These are phyloP conservation scores for Agrotis clavis DNA, from an alignment of 2,888 invertebrate genomes.

Conservation along the genomic window DNA sequence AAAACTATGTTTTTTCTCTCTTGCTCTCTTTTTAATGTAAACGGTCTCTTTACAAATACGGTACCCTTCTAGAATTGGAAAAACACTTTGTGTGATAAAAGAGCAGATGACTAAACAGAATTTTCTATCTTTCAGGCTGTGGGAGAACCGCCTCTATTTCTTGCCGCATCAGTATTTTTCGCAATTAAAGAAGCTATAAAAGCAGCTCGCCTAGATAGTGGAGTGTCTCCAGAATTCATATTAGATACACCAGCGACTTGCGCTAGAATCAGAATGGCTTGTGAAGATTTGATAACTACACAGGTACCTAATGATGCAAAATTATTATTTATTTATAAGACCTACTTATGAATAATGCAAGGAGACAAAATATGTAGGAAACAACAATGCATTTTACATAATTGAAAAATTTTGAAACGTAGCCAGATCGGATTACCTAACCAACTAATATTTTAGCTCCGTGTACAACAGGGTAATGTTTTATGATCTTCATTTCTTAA, in stretches of 20 bases:
- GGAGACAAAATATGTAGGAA: background rate
- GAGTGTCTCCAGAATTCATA: constrained; percentile 90
- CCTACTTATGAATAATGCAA: constrained; percentile 5
- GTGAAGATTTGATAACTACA: constrained; percentile 95
- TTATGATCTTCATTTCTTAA: background rate
- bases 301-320: constrained; percentile 89
- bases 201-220: constrained; percentile 94
- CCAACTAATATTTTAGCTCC: background rate
- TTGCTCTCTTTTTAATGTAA: too few relatives aligned
- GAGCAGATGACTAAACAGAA: background rate
- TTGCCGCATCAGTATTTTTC: constrained; percentile 96
- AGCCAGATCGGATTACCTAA: background rate
- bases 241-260: constrained; percentile 97
- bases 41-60: too few relatives aligned
- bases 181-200: constrained; percentile 97
- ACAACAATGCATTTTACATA: background rate
- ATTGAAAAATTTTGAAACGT: background rate
- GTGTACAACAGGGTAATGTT: background rate
- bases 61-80: background rate
- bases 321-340: background rate
- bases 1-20: too few relatives aligned
- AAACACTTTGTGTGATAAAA: background rate
- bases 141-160: constrained; percentile 98
- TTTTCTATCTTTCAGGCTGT: constrained; percentile 93
- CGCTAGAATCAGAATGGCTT: constrained; percentile 97